A percentile compares a stretch with the other conserved stretches of the same genome.
These are phyloP conservation scores for Thymelicus sylvestris DNA, from an alignment of 2,888 invertebrate genomes.

Conservation along the genomic window DNA sequence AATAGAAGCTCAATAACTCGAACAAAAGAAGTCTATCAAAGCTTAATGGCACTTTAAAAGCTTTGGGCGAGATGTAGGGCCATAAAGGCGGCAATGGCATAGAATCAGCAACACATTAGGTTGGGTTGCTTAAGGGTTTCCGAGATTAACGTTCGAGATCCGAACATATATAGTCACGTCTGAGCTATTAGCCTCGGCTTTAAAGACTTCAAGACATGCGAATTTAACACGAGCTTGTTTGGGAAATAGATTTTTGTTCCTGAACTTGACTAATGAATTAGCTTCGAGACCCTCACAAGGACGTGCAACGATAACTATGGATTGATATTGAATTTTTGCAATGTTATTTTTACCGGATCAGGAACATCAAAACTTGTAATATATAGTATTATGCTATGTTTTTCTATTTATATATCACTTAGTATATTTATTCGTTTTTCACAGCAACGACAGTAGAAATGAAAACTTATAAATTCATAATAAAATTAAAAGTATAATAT, in stretches of 20 bases:
- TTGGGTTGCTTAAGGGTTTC: slow-evolving; percentile 52
- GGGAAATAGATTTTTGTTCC: slow-evolving; percentile 30
- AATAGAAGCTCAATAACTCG: slow-evolving; percentile 9
- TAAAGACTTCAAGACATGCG: slow-evolving; percentile 70
- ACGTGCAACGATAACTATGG: background rate
- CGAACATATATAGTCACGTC: slow-evolving; percentile 73
- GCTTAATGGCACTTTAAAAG: slow-evolving; percentile 37
- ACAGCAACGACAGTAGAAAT: too few species aligned
- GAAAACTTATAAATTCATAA: too few species aligned
- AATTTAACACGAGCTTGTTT: slow-evolving; percentile 34
- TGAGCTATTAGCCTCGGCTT: slow-evolving; percentile 68
- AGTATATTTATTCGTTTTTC: too few species aligned
- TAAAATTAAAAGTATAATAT: too few species aligned
- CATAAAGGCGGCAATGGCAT: slow-evolving; percentile 32
- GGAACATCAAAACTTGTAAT: too few species aligned
- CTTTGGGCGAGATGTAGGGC: slow-evolving; percentile 27
- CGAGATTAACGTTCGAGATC: slow-evolving; percentile 67
- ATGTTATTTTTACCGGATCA: too few species aligned
- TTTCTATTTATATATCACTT: too few species aligned
- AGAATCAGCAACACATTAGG: slow-evolving; percentile 67
- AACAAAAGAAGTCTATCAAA: slow-evolving; percentile 34
- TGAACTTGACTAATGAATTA: slow-evolving; percentile 36
- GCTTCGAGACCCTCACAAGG: slow-evolving; percentile 7
- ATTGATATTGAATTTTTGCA: too few species aligned
- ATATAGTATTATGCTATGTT: too few species aligned